A percentile compares a stretch with the other conserved stretches of the same genome.
Conservation (phyloP, 1,140 invertebrate genomes). For the Eriocheir sinensis region DNA sequence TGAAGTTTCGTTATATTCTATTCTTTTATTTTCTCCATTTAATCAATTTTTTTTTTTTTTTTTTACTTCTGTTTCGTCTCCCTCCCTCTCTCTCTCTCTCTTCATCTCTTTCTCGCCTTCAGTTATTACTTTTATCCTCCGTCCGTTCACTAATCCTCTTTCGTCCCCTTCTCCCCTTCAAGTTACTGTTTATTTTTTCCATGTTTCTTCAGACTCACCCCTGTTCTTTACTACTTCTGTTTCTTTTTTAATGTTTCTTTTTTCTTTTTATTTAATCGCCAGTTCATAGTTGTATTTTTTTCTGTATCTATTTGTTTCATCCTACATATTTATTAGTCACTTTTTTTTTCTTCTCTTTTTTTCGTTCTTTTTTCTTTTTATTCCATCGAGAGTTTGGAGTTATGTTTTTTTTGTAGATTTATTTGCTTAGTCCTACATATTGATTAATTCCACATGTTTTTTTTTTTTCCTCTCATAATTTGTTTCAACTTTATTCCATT, state of each 20-base stretch:
- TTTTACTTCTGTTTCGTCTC: not conserved
- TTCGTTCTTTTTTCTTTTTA: no score
- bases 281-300: not conserved
- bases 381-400: no score
- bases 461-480: no score
- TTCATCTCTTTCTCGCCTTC: not conserved
- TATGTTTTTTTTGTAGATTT: no score
- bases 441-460: no score
- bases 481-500: not conserved
- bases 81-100: not conserved
- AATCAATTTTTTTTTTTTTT: not conserved
- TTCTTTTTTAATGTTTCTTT: not conserved
- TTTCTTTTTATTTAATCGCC: not conserved
- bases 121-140: no score
- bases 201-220: not conserved
- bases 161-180: not conserved
- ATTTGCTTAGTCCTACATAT: no score
- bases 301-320: not conserved
- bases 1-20: no score
- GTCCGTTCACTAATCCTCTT: not conserved
- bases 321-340: not conserved
- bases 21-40: no score
- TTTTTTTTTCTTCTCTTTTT: no score
- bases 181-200: not conserved
- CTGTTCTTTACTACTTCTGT: not conserved